Evolutionary conservation across 2,113 vertebrate genomes (phyloP).

Genomic region (Polypterus bichir): DNA sequence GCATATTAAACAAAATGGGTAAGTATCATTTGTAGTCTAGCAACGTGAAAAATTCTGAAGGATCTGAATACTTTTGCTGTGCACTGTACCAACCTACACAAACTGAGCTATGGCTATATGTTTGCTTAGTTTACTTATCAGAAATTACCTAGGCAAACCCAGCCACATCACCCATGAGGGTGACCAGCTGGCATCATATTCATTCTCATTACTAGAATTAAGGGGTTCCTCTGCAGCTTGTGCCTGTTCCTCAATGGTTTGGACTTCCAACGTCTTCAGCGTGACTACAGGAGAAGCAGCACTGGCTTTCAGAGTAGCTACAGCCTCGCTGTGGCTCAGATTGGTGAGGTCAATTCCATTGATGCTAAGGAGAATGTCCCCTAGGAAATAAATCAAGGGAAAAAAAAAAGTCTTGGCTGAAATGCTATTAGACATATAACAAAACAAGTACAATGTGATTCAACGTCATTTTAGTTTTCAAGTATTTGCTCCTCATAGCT

Average conservation of each 20-base stretch:
- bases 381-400: slow-evolving; percentile 32
- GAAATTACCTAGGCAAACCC: slow-evolving; percentile 73
- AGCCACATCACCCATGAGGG: slow-evolving; percentile 97
- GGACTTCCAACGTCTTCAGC: slow-evolving; percentile 81
- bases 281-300: slow-evolving; percentile 72
- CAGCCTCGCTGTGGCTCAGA: slow-evolving; percentile 86
- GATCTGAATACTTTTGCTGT: too few relatives aligned
- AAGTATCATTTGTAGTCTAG: too few relatives aligned
- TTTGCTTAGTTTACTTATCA: too few relatives aligned
- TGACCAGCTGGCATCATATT: slow-evolving; percentile 90
- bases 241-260: slow-evolving; percentile 63
- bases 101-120: too few relatives aligned
- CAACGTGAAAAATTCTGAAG: too few relatives aligned
- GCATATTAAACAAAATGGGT: too few relatives aligned
- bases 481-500: too few relatives aligned
- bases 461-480: too few relatives aligned
- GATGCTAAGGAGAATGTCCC: slow-evolving; percentile 85
- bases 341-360: slow-evolving; percentile 87
- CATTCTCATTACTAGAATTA: slow-evolving; percentile 67
- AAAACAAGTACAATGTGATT: too few relatives aligned
- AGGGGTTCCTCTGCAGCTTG: slow-evolving; percentile 56
- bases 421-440: too few relatives aligned
- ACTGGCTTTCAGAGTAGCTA: slow-evolving; percentile 88
- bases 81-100: too few relatives aligned
- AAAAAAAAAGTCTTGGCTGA: too few relatives aligned